Base-by-base conservation (phyloP, 2,113 vertebrate species). In the Canis aureus region DNA sequence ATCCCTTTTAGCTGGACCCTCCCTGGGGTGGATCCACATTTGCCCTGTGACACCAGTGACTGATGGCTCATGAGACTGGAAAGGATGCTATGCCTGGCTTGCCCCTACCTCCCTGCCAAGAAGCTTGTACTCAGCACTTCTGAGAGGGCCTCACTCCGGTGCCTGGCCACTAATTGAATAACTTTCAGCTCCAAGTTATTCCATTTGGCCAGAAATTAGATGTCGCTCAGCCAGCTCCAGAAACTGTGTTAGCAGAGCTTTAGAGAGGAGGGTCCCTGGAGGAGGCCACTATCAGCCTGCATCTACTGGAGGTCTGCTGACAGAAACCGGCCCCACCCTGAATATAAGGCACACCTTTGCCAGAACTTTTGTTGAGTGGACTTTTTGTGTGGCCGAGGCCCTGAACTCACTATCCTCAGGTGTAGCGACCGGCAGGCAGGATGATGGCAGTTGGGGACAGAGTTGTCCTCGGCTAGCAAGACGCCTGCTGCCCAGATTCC, bases 151-250 rank as follows among this genome's bases (percentile, higher is more conserved):
- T 98, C 96, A 80, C 97, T 97, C 93, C 51, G 2, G 95, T 71
- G 95, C 96, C 98, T 60, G 82, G 93, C 87, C 85, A 94, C 98
- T 97, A 98, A 98, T 93, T 96, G 97, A 98, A 95, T 98, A 98
- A 98, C 96, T 91, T 98, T 98, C 97, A 96, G 95, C 49, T 98
- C 95, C 94, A 93, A 96, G 97, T 97, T 97, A 97, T 95, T 98
- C 97, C 97, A 94, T 98, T 97, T 98, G 98, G 97, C 96, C 97
- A 94, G 96, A 98, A 98, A 98, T 98, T 98, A 96, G 97, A 97
- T 98, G 98, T 97, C 57, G 49, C 96, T 82, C 91, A 91, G 98
- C 97, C 96, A 97, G 95, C 97, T 97, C 97, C 88, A 96, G 95
- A 98, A 95, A 91, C 67, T 0, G 8, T 66, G 94, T 96, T 92